Conservation (phyloP, 2,113 vertebrate genomes). For the Enhydra lutris region DNA sequence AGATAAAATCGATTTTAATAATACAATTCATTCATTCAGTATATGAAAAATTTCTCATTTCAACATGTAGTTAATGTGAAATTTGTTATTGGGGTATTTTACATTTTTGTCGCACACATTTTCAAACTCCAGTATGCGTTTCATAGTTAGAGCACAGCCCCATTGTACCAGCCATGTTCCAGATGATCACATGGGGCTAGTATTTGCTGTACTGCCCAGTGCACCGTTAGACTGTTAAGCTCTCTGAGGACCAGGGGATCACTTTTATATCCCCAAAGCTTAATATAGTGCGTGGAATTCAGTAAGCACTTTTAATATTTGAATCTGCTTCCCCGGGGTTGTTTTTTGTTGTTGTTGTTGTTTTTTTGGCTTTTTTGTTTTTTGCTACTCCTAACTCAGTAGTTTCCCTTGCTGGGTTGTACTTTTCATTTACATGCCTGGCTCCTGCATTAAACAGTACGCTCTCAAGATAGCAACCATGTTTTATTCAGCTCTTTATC, state of each 20-base stretch:
- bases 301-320: neutral
- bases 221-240: neutral
- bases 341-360: neutral
- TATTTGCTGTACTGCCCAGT: neutral
- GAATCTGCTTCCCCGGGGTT: neutral
- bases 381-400: neutral
- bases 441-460: neutral
- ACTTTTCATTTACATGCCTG: neutral
- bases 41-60: neutral
- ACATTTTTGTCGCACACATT: neutral
- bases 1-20: neutral
- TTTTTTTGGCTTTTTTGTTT: neutral
- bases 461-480: neutral
- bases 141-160: neutral
- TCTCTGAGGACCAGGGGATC: neutral
- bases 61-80: neutral
- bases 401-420: neutral
- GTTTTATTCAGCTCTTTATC: neutral
- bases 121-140: neutral
- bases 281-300: neutral
- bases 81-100: neutral
- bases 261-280: neutral
- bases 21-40: neutral
- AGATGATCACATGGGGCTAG: neutral
- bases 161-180: neutral